Evolutionary conservation across 2,113 vertebrate genomes (phyloP).

Genomic region (Caloenas nicobarica): DNA sequence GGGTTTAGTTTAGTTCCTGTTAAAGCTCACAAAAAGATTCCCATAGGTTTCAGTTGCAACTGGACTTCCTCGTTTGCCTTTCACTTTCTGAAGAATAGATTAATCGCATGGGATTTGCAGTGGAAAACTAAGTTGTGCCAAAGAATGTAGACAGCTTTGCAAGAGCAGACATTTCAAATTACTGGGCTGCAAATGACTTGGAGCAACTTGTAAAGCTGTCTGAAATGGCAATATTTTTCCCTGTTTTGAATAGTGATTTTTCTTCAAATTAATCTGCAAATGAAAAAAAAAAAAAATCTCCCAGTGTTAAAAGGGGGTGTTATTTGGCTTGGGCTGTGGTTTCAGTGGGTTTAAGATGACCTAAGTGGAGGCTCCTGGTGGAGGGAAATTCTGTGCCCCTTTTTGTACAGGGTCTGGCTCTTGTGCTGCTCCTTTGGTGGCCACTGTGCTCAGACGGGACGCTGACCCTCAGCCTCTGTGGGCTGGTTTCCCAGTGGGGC

Average conservation of each 20-base stretch:
- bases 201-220: constrained; percentile 1
- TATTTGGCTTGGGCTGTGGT: not conserved
- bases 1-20: not conserved
- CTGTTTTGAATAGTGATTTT: not conserved
- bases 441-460: not conserved
- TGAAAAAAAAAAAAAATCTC: not conserved
- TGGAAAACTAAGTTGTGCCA: constrained; percentile 8
- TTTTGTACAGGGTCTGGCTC: not conserved
- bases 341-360: not conserved
- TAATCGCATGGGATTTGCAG: not conserved
- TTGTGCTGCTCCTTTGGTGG: not conserved
- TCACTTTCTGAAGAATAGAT: constrained; percentile 1
- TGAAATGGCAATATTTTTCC: constrained; percentile 19
- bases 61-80: not conserved
- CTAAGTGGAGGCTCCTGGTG: not conserved
- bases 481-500: rapidly evolving
- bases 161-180: constrained; percentile 16
- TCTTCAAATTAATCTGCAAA: not conserved
- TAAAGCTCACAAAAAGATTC: not conserved
- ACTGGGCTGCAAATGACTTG: not conserved
- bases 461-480: rapidly evolving
- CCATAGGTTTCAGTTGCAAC: not conserved
- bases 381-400: not conserved
- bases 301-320: not conserved
- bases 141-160: constrained; percentile 43